Evolutionary conservation across 2,797 vertebrate species (phyloP), one percentile per base, ranked within the genome.

Genomic region (Crax fasciolata): DNA sequence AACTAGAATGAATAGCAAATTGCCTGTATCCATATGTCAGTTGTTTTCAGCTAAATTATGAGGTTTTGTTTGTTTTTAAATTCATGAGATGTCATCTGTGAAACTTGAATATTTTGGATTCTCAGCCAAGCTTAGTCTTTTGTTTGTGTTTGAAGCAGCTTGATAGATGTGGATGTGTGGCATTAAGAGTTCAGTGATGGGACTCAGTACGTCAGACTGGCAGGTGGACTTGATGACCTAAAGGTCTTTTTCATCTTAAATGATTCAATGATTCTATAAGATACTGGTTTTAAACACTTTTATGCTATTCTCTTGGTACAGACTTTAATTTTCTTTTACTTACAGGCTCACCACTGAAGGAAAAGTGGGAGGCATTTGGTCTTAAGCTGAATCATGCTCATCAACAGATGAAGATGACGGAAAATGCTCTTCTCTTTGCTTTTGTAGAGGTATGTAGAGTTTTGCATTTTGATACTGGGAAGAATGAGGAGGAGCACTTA

Each of bases 341-440:
- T 95, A 24, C 86, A 98, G 98, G 97, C 6, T 96, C 94, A 43
- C 93, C 95, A 32, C 95, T 99, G 86, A 98, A 98, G 96, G 98
- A 99, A 84, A 98, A 98, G 89, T 99, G 99, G 99, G 99, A 99
- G 95, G 97, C 97, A 1, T 97, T 99, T 98, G 98, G 99, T 68
- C 96, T 98, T 77, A 99, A 98, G 94, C 98, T 99, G 67, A 98
- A 92, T 94, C 99, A 99, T 94, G 99, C 99, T 46, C 99, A 99
- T 95, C 99, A 99, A 85, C 99, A 99, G 98, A 99, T 99, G 97
- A 98, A 98, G 93, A 98, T 98, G 96, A 99, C 99, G 67, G 99
- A 99, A 98, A 98, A 98, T 6, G 97, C 99, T 46, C 97, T 99
- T 89, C 97, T 99, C 49, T 99, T 99, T 93, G 98, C 99, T 63